Evolutionary conservation across 2,113 vertebrate genomes (phyloP), one percentile per base, ranked within the genome.

Genomic region (Callospermophilus lateralis): DNA sequence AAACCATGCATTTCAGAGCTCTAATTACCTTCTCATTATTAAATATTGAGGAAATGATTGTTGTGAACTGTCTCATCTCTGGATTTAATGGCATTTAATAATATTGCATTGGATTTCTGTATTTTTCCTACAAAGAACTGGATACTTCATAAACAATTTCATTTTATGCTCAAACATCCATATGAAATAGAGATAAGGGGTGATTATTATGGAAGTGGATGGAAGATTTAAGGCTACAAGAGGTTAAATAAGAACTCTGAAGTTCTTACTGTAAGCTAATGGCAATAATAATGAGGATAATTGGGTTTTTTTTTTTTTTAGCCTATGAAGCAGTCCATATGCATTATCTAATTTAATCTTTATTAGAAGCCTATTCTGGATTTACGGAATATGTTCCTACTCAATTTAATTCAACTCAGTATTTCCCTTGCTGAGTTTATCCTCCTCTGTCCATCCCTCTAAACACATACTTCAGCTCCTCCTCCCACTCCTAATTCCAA

Each of bases 291-390:
- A 73, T 28, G 42, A 84, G n/a, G 63, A 51, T 90, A 96, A 95
- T 93, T 96, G 68, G 79, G 0, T 28, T 63, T 16, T 1, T 9
- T 45, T 45, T 97, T 74, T 96, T 55, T 89, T 58, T 93, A 80
- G 84, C 88, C 96, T 87, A 76, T 30, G 51, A 88, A 95, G 87
- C 61, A 80, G 68, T 79, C 65, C 19, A 17, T 93, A 84, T 89
- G 76, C 79, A 26, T 84, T 87, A 93, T 93, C 70, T 94, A 84
- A 95, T 97, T 86, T 94, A 84, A 93, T 96, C 89, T 84, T 92
- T 65, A 89, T 90, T 92, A 77, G 79, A 93, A 74, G 76, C 55
- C 68, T 92, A 42, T 26, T 92, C 79, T 87, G 74, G 63, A 77
- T 86, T 96, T 93, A 87, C 34, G 95, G 55, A n/a, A 2, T 79